phyloP scores from a whole-genome alignment of 2,888 invertebrate genomes.

The Uropetala carovei region DNA sequence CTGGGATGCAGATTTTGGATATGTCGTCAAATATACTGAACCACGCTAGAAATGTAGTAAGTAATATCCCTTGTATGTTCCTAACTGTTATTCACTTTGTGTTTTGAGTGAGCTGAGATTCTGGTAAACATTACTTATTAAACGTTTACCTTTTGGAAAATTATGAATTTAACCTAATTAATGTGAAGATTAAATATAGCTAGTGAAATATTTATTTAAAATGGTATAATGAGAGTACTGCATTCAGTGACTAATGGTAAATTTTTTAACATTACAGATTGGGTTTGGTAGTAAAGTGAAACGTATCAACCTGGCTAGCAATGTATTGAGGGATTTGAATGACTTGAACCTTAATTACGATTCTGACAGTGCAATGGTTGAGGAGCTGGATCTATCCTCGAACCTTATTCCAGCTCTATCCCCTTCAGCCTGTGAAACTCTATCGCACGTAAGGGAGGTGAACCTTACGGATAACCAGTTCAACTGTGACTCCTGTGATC shows the following conservation, averaged over 20 bases:
- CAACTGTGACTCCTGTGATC: conserved; percentile 64
- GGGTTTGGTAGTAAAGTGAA: neutral
- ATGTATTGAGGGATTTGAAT: conserved; percentile 20
- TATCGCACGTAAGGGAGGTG: conserved; percentile 39
- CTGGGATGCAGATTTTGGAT: conserved; percentile 22
- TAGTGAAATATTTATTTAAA: neutral
- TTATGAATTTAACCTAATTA: neutral
- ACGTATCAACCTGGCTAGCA: conserved; percentile 19
- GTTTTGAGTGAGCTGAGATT: neutral
- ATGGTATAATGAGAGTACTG: neutral
- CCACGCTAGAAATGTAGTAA: neutral
- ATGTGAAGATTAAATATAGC: neutral
- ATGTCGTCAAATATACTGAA: conserved; percentile 26
- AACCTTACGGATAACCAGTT: conserved; percentile 66
- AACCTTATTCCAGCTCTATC: conserved; percentile 50
- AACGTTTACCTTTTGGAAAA: neutral
- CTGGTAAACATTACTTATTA: neutral
- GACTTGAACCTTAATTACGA: neutral
- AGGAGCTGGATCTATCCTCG: conserved; percentile 64
- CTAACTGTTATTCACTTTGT: neutral
- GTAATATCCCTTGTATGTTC: neutral
- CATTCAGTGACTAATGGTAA: neutral
- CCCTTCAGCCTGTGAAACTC: neutral
- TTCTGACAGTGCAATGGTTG: neutral
- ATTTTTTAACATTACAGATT: neutral